Evolutionary conservation across 2,888 invertebrate genomes (phyloP).

Genomic region (Biston stratarius): DNA sequence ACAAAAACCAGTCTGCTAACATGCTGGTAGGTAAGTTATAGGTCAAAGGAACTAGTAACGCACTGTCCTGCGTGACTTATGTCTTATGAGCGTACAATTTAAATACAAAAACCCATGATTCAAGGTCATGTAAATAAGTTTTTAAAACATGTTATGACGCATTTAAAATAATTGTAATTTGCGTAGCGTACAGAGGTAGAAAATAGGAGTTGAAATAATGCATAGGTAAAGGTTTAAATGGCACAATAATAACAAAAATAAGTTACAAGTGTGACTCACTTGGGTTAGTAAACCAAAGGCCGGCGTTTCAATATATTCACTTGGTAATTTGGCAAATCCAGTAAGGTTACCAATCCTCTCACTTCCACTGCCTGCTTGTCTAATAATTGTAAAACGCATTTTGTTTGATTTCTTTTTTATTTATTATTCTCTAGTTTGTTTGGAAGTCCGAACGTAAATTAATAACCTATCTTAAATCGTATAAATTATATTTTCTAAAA

Average conservation of each 20-base stretch:
- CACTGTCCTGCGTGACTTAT: too few relatives aligned
- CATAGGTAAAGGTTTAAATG: background rate
- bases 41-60: background rate
- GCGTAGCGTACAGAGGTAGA: background rate
- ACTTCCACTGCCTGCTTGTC: slow-evolving; percentile 84
- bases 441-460: slow-evolving; percentile 11
- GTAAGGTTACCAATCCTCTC: slow-evolving; percentile 89
- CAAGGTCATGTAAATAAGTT: slow-evolving; percentile 13
- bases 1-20: background rate
- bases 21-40: background rate
- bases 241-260: slow-evolving; percentile 8
- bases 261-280: slow-evolving; percentile 68
- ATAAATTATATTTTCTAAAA: too few relatives aligned
- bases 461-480: background rate
- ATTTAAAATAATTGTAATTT: background rate
- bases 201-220: background rate
- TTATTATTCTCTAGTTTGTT: slow-evolving; percentile 34
- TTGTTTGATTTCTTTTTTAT: slow-evolving; percentile 57
- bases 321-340: slow-evolving; percentile 86
- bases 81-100: background rate
- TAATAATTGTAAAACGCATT: slow-evolving; percentile 91
- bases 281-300: slow-evolving; percentile 91
- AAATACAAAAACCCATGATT: slow-evolving; percentile 5
- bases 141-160: background rate
- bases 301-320: slow-evolving; percentile 89